Percentiles rank a stretch among this genome's conserved stretches.
Conservation (phyloP, 2,113 vertebrate genomes). For the Pituophis catenifer region DNA sequence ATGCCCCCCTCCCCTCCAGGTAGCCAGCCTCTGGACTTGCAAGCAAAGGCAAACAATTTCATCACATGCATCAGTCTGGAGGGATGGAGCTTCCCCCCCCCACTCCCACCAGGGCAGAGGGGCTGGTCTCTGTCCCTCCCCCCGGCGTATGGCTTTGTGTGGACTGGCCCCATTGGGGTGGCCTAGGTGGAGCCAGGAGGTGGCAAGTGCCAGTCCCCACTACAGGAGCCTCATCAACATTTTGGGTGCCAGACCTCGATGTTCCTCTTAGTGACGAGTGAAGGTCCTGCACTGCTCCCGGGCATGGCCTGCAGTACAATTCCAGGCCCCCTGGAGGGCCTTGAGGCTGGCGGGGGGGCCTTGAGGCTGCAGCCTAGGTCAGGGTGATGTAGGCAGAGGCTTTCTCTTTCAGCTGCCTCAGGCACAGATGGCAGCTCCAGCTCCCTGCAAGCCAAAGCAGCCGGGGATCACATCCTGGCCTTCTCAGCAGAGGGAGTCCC, state of each 20-base stretch:
- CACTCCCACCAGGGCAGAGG: no score
- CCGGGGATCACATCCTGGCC: not conserved
- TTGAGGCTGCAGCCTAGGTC: slow-evolving; percentile 74
- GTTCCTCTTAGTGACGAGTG: not conserved
- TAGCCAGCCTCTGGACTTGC: not conserved
- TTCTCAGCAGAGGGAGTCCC: no score
- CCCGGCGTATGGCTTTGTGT: slow-evolving; percentile 62
- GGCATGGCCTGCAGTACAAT: not conserved
- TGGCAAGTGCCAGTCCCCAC: not conserved
- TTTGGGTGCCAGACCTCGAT: no score
- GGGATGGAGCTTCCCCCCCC: not conserved
- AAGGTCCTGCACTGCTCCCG: not conserved
- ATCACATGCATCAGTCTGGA: not conserved
- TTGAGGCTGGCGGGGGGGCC: not conserved
- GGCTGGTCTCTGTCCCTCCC: slow-evolving; percentile 31
- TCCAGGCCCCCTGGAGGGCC: not conserved
- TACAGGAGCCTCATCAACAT: not conserved
- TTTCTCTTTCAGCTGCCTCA: slow-evolving; percentile 93
- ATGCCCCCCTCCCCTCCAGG: not conserved
- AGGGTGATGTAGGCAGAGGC: slow-evolving; percentile 93
- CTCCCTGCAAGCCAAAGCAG: slow-evolving; percentile 72
- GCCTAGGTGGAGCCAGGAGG: slow-evolving; percentile 26
- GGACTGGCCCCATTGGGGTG: slow-evolving; percentile 26
- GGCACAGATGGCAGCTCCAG: slow-evolving; percentile 94
- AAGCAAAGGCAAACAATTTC: not conserved